phyloP scores from a whole-genome alignment of 2,113 vertebrate genomes.

The Paradoxurus hermaphroditus region DNA sequence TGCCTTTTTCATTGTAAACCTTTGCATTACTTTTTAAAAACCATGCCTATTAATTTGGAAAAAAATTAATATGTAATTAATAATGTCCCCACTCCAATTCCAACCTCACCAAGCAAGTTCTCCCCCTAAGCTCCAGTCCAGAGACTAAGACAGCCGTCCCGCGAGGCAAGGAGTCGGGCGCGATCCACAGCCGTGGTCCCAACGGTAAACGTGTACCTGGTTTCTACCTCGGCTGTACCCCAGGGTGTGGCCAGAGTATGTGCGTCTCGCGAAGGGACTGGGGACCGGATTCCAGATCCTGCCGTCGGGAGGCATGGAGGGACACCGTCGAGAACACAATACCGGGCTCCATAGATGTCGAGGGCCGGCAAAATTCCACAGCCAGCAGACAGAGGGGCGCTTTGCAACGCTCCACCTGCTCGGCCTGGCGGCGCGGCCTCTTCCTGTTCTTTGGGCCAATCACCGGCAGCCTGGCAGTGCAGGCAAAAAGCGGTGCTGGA shows the following conservation, averaged over 20 bases:
- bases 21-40: background rate
- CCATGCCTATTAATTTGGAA: background rate
- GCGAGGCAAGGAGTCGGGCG: rapidly evolving
- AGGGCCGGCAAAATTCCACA: rapidly evolving
- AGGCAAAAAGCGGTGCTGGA: rapidly evolving
- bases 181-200: background rate
- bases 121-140: background rate
- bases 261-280: background rate
- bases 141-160: background rate
- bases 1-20: background rate
- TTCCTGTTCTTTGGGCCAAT: background rate
- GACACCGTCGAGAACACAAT: too few relatives aligned
- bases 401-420: background rate
- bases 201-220: background rate
- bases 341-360: rapidly evolving
- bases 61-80: background rate
- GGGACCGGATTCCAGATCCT: too few relatives aligned
- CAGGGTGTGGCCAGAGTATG: background rate
- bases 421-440: background rate
- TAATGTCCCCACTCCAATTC: background rate
- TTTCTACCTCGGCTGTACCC: background rate
- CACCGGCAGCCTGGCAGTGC: rapidly evolving
- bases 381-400: rapidly evolving
- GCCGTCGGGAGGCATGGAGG: rapidly evolving
- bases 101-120: background rate